Percentiles rank a stretch among this genome's conserved stretches.
These are phyloP conservation scores for Fissipunctia ypsillon DNA, from an alignment of 2,888 invertebrate species.

Conservation along the genomic window DNA sequence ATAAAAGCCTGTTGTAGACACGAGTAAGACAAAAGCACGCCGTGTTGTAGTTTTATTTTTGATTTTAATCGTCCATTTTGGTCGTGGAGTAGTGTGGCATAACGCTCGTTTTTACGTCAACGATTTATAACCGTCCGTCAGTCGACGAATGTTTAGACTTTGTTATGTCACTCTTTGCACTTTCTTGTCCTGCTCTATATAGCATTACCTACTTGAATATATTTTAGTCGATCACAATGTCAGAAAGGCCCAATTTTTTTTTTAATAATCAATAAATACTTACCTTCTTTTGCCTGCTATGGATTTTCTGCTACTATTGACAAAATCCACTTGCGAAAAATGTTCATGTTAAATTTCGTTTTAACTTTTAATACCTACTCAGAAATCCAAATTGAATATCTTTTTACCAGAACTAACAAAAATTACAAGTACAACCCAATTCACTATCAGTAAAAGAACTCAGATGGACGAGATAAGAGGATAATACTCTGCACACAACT, in stretches of 20 bases:
- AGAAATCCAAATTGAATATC: neutral
- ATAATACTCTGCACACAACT: slow-evolving; percentile 49
- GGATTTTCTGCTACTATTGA: neutral
- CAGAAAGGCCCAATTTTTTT: neutral
- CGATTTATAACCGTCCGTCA: slow-evolving; percentile 75
- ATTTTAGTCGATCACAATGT: slow-evolving; percentile 1
- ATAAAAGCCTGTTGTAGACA: slow-evolving; percentile 87
- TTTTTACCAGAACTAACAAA: slow-evolving; percentile 31
- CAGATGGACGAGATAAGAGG: slow-evolving; percentile 52
- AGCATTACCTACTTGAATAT: slow-evolving; percentile 22
- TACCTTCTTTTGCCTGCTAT: neutral
- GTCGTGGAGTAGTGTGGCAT: slow-evolving; percentile 76
- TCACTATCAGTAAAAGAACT: slow-evolving; percentile 45
- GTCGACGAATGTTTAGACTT: slow-evolving; percentile 67
- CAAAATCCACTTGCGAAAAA: neutral
- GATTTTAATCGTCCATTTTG: slow-evolving; percentile 85
- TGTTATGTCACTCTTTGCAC: slow-evolving; percentile 70
- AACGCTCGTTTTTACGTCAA: slow-evolving; percentile 76
- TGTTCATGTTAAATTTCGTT: neutral
- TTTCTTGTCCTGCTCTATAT: slow-evolving; percentile 66
- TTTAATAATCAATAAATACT: neutral
- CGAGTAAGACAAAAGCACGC: slow-evolving; percentile 87
- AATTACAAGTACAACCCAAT: slow-evolving; percentile 24
- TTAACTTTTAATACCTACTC: neutral
- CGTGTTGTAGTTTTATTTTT: slow-evolving; percentile 85